Percentiles rank a stretch among this genome's conserved stretches.
These are phyloP conservation scores for Yoshiicerus persimilis DNA, from an alignment of 1,140 invertebrate species.

Conservation along the genomic window DNA sequence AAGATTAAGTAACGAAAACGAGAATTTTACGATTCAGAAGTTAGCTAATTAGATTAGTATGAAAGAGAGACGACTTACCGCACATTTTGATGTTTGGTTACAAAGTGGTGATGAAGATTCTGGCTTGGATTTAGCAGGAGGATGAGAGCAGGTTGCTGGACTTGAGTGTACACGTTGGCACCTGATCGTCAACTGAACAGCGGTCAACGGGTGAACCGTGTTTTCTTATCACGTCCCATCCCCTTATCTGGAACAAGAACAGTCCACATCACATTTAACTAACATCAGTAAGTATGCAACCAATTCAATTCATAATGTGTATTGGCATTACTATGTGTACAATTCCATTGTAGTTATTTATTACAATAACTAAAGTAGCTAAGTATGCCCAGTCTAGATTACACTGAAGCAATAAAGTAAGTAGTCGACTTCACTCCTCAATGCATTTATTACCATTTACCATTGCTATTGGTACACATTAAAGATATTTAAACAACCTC, in stretches of 20 bases:
- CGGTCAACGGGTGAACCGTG: slow-evolving; percentile 23
- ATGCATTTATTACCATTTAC: background rate
- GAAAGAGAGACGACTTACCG: background rate
- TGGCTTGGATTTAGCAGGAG: background rate
- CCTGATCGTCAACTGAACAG: slow-evolving; percentile 10
- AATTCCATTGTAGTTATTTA: too few species aligned
- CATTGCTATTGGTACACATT: too few species aligned
- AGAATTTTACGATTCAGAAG: background rate
- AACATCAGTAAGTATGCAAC: background rate
- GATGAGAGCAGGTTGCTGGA: background rate
- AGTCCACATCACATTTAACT: background rate
- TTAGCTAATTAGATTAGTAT: background rate
- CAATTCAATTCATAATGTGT: background rate
- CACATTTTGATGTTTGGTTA: background rate
- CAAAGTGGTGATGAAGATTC: background rate
- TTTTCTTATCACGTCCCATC: slow-evolving; percentile 29
- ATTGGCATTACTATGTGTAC: too few species aligned
- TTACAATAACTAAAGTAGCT: too few species aligned
- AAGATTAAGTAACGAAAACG: background rate
- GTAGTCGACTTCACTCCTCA: background rate
- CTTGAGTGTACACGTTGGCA: background rate
- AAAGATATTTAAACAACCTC: background rate
- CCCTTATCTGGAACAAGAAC: slow-evolving; percentile 12
- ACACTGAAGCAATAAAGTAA: background rate
- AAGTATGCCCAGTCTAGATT: background rate